These are phyloP conservation scores for Eleutherodactylus coqui DNA, from an alignment of 2,797 vertebrate species.

Conservation along the genomic window DNA sequence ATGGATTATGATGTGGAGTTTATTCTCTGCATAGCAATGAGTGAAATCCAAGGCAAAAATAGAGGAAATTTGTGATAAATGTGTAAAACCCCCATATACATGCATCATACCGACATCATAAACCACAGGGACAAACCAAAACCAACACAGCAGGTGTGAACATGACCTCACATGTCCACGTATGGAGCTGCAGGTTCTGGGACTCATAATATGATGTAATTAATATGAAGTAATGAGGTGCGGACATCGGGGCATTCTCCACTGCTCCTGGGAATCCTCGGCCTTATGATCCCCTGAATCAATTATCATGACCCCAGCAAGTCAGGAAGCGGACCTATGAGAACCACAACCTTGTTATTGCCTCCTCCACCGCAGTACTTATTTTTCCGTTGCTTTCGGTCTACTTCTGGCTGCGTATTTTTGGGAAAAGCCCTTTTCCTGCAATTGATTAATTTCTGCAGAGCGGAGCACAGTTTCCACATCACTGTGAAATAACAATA, in stretches of 20 bases:
- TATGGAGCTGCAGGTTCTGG: too few relatives aligned
- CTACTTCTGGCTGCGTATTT: constrained; percentile 63
- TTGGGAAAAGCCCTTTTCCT: constrained; percentile 69
- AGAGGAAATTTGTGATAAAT: too few relatives aligned
- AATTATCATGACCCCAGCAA: constrained; percentile 30
- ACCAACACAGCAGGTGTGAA: too few relatives aligned
- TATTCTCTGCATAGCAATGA: too few relatives aligned
- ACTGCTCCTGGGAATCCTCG: constrained; percentile 36
- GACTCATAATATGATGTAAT: too few relatives aligned
- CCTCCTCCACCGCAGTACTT: constrained; percentile 15
- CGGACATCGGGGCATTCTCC: background rate
- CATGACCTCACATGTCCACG: too few relatives aligned
- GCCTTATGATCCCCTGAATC: constrained; percentile 7
- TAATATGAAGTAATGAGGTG: background rate
- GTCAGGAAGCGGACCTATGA: background rate
- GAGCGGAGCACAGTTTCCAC: constrained; percentile 51
- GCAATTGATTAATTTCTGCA: constrained; percentile 61
- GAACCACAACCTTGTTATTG: constrained; percentile 40
- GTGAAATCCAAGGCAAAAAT: too few relatives aligned
- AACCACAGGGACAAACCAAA: too few relatives aligned
- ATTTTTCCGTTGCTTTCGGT: constrained; percentile 27
- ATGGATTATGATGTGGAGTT: too few relatives aligned
- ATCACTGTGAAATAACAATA: constrained; percentile 46
- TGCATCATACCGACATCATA: too few relatives aligned
- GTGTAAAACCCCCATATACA: too few relatives aligned